Conservation (phyloP, 64 coral and sea anemone genomes). For the Acropora tenuis region DNA sequence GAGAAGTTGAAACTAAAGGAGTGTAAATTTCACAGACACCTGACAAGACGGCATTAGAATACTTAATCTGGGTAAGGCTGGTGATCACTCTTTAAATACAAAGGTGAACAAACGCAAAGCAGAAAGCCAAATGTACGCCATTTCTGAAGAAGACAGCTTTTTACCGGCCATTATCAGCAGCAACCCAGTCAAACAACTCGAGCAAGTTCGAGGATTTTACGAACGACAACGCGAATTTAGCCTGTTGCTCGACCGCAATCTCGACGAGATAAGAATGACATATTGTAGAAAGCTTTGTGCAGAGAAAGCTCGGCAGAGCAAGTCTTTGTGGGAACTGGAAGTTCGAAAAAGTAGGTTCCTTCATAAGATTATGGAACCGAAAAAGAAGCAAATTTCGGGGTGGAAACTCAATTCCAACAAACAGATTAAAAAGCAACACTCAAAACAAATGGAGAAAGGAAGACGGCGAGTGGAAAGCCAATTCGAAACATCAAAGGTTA, state of each 20-base stretch:
- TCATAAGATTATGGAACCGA: slow-evolving; percentile 57
- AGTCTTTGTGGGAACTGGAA: slow-evolving; percentile 92
- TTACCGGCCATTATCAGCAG: slow-evolving; percentile 76
- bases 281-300: slow-evolving; percentile 74
- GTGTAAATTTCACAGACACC: neutral
- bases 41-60: neutral
- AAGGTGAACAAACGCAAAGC: neutral
- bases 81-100: slow-evolving; percentile 3
- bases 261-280: slow-evolving; percentile 86
- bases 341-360: slow-evolving; percentile 76
- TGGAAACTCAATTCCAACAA: neutral
- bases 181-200: slow-evolving; percentile 80
- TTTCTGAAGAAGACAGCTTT: slow-evolving; percentile 91
- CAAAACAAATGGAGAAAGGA: slow-evolving; percentile 5
- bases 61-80: slow-evolving; percentile 4
- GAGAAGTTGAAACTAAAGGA: neutral
- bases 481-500: neutral
- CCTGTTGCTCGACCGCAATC: slow-evolving; percentile 70
- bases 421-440: slow-evolving; percentile 13
- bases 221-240: slow-evolving; percentile 67
- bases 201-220: slow-evolving; percentile 74
- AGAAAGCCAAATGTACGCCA: slow-evolving; percentile 59
- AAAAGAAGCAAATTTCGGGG: slow-evolving; percentile 15
- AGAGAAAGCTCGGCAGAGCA: slow-evolving; percentile 69
- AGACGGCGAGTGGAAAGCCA: neutral